A percentile compares a stretch with the other conserved stretches of the same genome.
Conservation (phyloP, 2,113 vertebrate genomes). For the Lipophrys pholis region DNA sequence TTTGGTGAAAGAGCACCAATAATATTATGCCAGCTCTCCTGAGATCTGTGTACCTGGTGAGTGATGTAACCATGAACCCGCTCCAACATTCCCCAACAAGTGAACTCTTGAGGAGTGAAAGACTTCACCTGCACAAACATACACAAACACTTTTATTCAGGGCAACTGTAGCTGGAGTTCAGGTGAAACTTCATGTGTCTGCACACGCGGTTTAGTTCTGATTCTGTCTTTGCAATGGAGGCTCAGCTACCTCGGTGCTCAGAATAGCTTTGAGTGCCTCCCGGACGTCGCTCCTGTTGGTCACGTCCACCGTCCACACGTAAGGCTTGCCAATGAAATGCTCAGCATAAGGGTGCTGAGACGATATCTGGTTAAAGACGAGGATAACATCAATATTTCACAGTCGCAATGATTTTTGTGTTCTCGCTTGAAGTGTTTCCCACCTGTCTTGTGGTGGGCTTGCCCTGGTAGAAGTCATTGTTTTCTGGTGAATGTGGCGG, state of each 20-base stretch:
- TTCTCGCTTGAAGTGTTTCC: not conserved
- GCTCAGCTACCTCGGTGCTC: constrained; percentile 62
- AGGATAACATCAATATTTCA: not conserved
- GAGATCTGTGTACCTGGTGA: constrained; percentile 71
- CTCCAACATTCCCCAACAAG: constrained; percentile 79
- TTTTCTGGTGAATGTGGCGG: constrained; percentile 75
- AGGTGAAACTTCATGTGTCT: not conserved
- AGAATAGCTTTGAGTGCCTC: constrained; percentile 71
- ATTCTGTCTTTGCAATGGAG: not conserved
- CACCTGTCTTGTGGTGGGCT: constrained; percentile 81
- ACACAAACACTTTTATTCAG: constrained; percentile 9
- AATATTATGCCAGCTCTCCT: not conserved
- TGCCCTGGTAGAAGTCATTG: constrained; percentile 80
- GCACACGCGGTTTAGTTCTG: not conserved
- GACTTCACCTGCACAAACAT: constrained; percentile 75
- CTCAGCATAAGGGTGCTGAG: constrained; percentile 81
- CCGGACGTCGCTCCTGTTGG: constrained; percentile 70
- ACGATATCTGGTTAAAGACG: constrained; percentile 69
- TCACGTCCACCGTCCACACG: constrained; percentile 79
- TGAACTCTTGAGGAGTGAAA: constrained; percentile 78
- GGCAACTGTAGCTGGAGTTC: not conserved
- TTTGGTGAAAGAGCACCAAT: not conserved
- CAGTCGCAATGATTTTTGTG: not conserved
- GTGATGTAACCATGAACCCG: constrained; percentile 74
- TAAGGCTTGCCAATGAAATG: constrained; percentile 77